Conservation (phyloP, 2,113 vertebrate species). For the Himantopus leucocephalus region DNA sequence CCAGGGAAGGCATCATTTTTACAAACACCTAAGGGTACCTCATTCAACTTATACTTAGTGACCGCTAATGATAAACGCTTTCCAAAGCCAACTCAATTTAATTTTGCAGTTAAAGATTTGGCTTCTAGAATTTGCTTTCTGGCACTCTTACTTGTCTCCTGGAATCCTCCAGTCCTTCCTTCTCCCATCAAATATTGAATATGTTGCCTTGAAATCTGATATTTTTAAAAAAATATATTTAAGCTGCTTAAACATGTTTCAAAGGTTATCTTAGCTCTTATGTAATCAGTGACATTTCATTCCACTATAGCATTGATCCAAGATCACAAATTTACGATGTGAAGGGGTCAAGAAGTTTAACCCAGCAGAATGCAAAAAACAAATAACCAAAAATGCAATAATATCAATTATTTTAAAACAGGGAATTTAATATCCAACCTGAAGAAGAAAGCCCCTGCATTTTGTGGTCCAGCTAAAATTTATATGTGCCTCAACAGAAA, state of each 20-base stretch:
- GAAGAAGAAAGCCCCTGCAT: not conserved
- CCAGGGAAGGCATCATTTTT: not conserved
- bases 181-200: not conserved
- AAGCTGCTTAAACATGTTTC: not conserved
- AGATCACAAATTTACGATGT: not conserved
- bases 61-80: not conserved
- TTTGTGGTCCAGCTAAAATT: not conserved
- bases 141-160: not conserved
- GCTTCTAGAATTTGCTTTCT: not conserved
- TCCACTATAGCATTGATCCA: not conserved
- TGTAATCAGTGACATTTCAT: not conserved
- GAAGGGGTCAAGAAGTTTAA: not conserved
- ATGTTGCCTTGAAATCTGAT: not conserved
- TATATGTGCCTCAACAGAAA: not conserved
- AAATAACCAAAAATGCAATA: not conserved
- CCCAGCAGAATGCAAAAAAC: not conserved
- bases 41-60: not conserved
- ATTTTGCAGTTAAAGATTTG: not conserved
- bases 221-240: not conserved
- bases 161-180: not conserved
- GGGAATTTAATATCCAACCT: not conserved
- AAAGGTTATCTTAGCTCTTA: slow-evolving; percentile 7
- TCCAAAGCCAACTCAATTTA: not conserved
- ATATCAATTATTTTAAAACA: not conserved
- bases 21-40: not conserved